Conservation (phyloP, 2,797 vertebrate species). For the Agapornis canus region DNA sequence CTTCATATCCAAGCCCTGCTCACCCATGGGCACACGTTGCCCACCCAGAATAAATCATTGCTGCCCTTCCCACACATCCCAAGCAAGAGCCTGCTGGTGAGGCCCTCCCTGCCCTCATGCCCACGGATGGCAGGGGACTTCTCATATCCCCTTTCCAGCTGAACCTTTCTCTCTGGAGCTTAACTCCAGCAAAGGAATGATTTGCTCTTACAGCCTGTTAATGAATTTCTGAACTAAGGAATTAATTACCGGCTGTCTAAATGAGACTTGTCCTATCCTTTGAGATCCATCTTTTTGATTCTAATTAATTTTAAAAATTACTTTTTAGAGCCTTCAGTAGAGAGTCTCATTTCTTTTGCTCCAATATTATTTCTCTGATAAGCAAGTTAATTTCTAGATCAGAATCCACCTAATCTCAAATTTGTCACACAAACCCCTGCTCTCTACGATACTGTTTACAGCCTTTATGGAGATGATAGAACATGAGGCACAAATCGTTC, state of each 20-base stretch:
- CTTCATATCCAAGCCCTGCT: neutral
- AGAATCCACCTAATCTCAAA: conserved; percentile 10
- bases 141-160: neutral
- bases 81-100: neutral
- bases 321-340: conserved; percentile 58
- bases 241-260: conserved; percentile 76
- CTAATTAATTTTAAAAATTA: conserved; percentile 81
- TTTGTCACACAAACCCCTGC: conserved; percentile 63
- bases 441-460: conserved; percentile 53
- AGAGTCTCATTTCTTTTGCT: conserved; percentile 74
- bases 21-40: accelerated
- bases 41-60: neutral
- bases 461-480: conserved; percentile 43
- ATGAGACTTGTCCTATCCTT: conserved; percentile 75
- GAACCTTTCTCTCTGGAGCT: conserved; percentile 9
- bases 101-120: neutral
- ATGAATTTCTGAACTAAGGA: conserved; percentile 70
- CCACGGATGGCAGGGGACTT: neutral
- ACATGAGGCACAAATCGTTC: neutral
- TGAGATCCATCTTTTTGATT: conserved; percentile 79
- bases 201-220: conserved; percentile 64
- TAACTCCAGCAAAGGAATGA: conserved; percentile 41
- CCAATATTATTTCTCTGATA: conserved; percentile 75
- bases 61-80: accelerated
- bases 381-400: conserved; percentile 69